A percentile compares a stretch with the other conserved stretches of the same genome.
These are phyloP conservation scores for Telmatherina bonti DNA, from an alignment of 2,797 vertebrate species.

Conservation along the genomic window DNA sequence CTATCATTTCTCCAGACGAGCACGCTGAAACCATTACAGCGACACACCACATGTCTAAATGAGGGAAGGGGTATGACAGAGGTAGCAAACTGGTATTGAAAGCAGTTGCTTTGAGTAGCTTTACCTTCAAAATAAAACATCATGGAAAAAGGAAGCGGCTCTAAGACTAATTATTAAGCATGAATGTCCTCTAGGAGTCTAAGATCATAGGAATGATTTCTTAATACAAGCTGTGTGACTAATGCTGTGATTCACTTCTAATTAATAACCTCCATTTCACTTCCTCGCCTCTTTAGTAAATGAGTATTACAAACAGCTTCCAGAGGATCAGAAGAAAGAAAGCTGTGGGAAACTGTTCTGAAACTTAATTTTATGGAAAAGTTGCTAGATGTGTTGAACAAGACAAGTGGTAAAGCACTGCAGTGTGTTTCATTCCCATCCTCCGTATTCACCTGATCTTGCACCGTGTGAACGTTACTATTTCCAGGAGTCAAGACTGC, in stretches of 20 bases:
- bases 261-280: background rate
- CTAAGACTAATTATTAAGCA: background rate
- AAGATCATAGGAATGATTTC: background rate
- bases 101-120: constrained; percentile 57
- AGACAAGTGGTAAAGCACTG: background rate
- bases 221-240: background rate
- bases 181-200: too few species aligned
- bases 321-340: background rate
- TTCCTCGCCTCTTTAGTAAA: background rate
- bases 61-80: constrained; percentile 35
- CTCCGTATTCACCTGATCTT: background rate
- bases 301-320: background rate
- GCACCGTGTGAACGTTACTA: background rate
- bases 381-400: background rate
- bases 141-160: background rate
- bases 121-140: background rate
- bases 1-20: constrained; percentile 75
- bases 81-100: constrained; percentile 12
- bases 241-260: background rate
- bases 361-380: background rate
- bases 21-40: constrained; percentile 73
- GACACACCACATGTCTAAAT: constrained; percentile 64
- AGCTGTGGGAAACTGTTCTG: background rate
- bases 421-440: background rate
- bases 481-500: background rate